Percentiles rank a stretch among this genome's conserved stretches.
These are phyloP conservation scores for Spilogale gracilis DNA, from an alignment of 2,113 vertebrate species.

Conservation along the genomic window DNA sequence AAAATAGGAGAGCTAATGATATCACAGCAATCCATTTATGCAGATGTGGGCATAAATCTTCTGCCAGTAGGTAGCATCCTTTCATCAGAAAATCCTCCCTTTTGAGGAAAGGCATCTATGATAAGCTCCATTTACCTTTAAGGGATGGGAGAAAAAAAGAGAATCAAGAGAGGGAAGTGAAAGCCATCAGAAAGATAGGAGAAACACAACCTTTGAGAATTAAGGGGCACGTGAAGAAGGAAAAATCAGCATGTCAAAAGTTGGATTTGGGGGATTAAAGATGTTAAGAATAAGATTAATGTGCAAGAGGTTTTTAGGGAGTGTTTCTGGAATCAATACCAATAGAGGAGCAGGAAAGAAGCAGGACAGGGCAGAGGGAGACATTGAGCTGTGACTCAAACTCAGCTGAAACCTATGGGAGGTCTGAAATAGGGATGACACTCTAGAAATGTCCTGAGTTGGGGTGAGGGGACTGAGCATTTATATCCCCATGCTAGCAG, in stretches of 20 bases:
- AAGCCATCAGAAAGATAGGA: background rate
- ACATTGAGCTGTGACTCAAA: background rate
- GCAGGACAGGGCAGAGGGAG: background rate
- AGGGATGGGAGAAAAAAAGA: background rate
- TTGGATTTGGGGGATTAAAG: background rate
- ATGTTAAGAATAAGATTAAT: background rate
- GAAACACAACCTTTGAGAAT: background rate
- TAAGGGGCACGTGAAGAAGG: background rate
- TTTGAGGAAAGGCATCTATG: background rate
- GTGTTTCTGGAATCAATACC: background rate
- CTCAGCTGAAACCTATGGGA: background rate
- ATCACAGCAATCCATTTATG: background rate
- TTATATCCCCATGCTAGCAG: accelerated
- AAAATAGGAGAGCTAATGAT: background rate
- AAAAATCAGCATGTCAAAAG: background rate
- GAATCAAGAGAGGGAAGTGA: background rate
- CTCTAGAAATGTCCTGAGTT: background rate
- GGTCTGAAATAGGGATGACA: background rate
- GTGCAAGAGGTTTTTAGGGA: background rate
- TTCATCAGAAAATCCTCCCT: background rate
- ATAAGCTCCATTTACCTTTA: no score
- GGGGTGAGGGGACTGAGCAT: background rate
- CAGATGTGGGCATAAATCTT: background rate
- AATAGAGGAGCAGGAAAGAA: background rate
- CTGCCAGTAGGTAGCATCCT: background rate